Percentiles rank a stretch among this genome's conserved stretches.
Evolutionary conservation across 2,888 invertebrate genomes (phyloP).

Genomic region (Pantelozetes paolii): DNA sequence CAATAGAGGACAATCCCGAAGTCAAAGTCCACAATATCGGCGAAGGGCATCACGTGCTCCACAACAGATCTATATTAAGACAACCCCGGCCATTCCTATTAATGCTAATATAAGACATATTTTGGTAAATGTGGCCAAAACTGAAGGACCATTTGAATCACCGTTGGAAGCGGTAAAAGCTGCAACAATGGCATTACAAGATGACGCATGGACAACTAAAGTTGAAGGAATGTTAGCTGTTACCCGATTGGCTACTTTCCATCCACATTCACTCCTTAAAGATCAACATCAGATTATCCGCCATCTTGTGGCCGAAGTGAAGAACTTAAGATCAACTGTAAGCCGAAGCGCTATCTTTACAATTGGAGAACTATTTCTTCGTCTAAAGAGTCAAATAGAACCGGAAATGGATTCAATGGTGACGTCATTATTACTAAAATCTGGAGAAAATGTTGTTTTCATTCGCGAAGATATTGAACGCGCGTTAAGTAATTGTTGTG

Average conservation of each 20-base stretch:
- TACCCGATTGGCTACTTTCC: conserved; percentile 51
- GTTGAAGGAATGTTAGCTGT: conserved; percentile 53
- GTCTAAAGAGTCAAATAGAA: conserved; percentile 58
- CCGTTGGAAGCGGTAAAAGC: conserved; percentile 64
- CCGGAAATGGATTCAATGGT: conserved; percentile 80
- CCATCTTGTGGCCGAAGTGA: conserved; percentile 65
- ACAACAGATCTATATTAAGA: conserved; percentile 41
- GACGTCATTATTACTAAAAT: conserved; percentile 73
- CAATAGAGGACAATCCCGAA: conserved; percentile 27
- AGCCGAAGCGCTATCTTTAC: conserved; percentile 80
- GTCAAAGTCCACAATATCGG: conserved; percentile 14
- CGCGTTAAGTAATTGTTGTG: conserved; percentile 75
- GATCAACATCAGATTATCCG: conserved; percentile 53
- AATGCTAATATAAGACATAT: conserved; percentile 44
- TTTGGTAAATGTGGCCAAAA: conserved; percentile 43
- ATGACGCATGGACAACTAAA: conserved; percentile 54
- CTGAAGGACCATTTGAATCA: conserved; percentile 58
- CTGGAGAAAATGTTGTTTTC: conserved; percentile 90
- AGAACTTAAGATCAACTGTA: conserved; percentile 87
- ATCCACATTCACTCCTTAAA: conserved; percentile 51
- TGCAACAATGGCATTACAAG: conserved; percentile 53
- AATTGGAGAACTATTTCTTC: conserved; percentile 70
- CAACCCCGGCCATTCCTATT: conserved; percentile 43
- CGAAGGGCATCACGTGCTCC: conserved; percentile 10
- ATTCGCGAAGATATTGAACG: conserved; percentile 79